Evolutionary conservation across 30 jellyfish, hydroid and myxozoan species (phyloP).

Genomic region (Hydractinia echinata): DNA sequence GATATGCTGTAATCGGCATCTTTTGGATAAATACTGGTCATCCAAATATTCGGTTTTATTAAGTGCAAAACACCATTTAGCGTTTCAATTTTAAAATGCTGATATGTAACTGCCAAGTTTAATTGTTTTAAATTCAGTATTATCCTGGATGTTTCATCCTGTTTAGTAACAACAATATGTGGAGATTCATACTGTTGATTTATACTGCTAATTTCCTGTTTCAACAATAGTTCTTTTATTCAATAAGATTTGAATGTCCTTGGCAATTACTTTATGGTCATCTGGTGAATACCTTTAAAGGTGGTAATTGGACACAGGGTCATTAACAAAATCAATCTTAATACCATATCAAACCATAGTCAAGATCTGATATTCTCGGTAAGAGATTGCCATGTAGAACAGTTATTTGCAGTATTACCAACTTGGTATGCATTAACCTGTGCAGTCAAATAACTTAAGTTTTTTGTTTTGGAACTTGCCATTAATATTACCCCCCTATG

Average conservation of each 20-base stretch:
- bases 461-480: constrained; percentile 5
- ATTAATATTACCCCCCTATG: background rate
- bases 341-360: background rate
- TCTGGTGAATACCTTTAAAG: background rate
- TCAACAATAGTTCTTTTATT: too few relatives aligned
- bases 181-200: too few relatives aligned
- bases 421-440: too few relatives aligned
- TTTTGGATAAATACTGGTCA: constrained; percentile 49
- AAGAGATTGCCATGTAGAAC: background rate
- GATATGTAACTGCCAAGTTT: constrained; percentile 4
- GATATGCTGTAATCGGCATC: too few relatives aligned
- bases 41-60: constrained; percentile 27
- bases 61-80: constrained; percentile 15
- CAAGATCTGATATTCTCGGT: background rate
- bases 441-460: too few relatives aligned
- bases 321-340: background rate
- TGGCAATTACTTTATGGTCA: background rate
- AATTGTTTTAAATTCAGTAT: constrained; percentile 32
- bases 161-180: background rate
- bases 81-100: constrained; percentile 45
- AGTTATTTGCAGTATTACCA: background rate
- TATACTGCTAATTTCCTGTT: background rate
- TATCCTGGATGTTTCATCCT: constrained; percentile 35
- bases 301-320: background rate
- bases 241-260: background rate